Evolutionary conservation across 2,888 invertebrate genomes (phyloP).

Genomic region (Ophraella communa): DNA sequence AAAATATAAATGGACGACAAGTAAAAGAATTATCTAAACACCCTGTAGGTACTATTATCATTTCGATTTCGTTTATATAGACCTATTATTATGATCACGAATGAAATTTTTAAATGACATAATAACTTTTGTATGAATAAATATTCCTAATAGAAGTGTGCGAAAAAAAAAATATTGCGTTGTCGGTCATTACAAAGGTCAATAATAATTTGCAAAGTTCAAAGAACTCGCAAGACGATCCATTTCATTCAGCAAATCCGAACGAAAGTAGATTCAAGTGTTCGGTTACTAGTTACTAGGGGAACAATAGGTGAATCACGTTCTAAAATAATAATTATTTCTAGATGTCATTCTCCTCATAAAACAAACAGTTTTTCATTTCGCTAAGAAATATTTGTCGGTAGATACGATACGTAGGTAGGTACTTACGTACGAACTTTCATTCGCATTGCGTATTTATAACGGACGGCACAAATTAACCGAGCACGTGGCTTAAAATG

Average conservation of each 20-base stretch:
- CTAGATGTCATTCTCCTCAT: slow-evolving; percentile 15
- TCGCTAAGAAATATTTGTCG: too few relatives aligned
- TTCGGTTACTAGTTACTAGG: slow-evolving; percentile 22
- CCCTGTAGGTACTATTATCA: background rate
- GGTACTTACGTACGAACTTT: background rate
- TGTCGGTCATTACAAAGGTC: slow-evolving; percentile 7
- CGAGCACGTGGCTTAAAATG: background rate
- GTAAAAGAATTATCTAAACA: too few relatives aligned
- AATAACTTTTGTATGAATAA: slow-evolving; percentile 5
- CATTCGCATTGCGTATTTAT: background rate
- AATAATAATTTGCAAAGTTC: slow-evolving; percentile 19
- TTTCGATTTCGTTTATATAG: background rate
- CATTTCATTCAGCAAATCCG: slow-evolving; percentile 19
- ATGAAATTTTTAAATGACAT: slow-evolving; percentile 7
- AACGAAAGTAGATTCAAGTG: slow-evolving; percentile 22
- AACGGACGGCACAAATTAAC: background rate
- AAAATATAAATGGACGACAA: too few relatives aligned
- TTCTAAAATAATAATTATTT: slow-evolving; percentile 6
- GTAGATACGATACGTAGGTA: too few relatives aligned
- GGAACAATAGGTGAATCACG: slow-evolving; percentile 23
- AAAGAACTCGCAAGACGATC: slow-evolving; percentile 13
- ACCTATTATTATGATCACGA: background rate
- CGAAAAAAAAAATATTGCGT: background rate
- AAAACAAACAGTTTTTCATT: slow-evolving; percentile 22
- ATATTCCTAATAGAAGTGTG: slow-evolving; percentile 7